Evolutionary conservation across 2,113 vertebrate genomes (phyloP).

Genomic region (Vulpes vulpes): DNA sequence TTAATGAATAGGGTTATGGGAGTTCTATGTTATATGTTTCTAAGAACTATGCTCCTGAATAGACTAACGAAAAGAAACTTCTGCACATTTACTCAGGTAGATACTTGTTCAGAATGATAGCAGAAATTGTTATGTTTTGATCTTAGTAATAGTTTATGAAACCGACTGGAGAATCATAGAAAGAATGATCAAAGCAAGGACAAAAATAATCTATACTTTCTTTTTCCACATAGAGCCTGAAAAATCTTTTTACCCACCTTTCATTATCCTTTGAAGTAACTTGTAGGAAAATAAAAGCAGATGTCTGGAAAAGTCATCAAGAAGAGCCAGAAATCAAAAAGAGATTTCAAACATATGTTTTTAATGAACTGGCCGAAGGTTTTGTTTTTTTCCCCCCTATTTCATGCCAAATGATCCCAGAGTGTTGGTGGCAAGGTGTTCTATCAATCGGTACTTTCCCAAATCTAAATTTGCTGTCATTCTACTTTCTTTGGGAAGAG

Average conservation of each 20-base stretch:
- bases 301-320: conserved; percentile 76
- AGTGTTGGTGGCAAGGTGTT: conserved; percentile 49
- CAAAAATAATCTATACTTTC: conserved; percentile 54
- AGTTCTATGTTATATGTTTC: conserved; percentile 52
- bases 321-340: conserved; percentile 74
- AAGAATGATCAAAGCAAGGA: conserved; percentile 73
- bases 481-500: conserved; percentile 53
- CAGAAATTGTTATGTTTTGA: conserved; percentile 64
- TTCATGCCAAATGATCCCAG: conserved; percentile 64
- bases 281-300: conserved; percentile 69
- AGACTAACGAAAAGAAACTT: conserved; percentile 57
- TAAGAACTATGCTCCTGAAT: conserved; percentile 48
- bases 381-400: not conserved
- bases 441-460: conserved; percentile 50
- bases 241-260: conserved; percentile 56
- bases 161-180: conserved; percentile 34
- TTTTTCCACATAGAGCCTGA: not conserved
- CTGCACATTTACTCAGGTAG: conserved; percentile 58
- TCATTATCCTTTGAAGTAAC: conserved; percentile 64
- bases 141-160: conserved; percentile 72
- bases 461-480: conserved; percentile 68
- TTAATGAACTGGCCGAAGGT: conserved; percentile 67
- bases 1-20: conserved; percentile 53
- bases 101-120: not conserved
- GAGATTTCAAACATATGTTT: conserved; percentile 78